Percentiles rank a stretch among this genome's conserved stretches.
Conservation (phyloP, 2,888 invertebrate species). For the Diplazon laetatorius region DNA sequence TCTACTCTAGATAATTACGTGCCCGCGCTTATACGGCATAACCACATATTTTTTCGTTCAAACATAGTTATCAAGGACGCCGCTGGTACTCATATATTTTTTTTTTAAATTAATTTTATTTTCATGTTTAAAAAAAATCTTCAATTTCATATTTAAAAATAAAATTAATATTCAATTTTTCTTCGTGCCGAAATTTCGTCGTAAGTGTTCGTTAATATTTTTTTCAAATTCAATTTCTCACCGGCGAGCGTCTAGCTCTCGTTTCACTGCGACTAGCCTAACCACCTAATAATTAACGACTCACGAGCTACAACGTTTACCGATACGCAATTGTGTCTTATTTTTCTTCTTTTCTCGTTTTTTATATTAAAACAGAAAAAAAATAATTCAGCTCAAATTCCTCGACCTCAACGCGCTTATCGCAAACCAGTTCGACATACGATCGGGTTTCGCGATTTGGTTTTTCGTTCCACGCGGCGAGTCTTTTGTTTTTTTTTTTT, state of each 20-base stretch:
- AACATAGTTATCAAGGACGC: conserved; percentile 67
- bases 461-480: not conserved
- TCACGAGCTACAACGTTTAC: conserved; percentile 58
- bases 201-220: conserved; percentile 27
- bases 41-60: conserved; percentile 61
- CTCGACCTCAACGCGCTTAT: conserved; percentile 42
- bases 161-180: too few relatives aligned
- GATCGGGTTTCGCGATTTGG: conserved; percentile 12
- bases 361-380: too few relatives aligned
- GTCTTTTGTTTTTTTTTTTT: not conserved
- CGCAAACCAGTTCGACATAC: conserved; percentile 4
- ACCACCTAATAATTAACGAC: conserved; percentile 69
- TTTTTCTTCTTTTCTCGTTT: not conserved
- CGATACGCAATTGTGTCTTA: conserved; percentile 28
- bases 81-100: conserved; percentile 67
- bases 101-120: conserved; percentile 14
- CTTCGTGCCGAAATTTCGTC: conserved; percentile 53
- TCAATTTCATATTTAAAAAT: too few relatives aligned
- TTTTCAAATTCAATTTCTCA: conserved; percentile 23
- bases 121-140: too few relatives aligned
- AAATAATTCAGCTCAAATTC: conserved; percentile 6
- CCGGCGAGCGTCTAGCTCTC: conserved; percentile 60
- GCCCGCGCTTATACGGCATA: conserved; percentile 70
- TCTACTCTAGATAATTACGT: conserved; percentile 75
- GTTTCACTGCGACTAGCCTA: conserved; percentile 74